These are phyloP conservation scores for Erebia epiphron DNA, from an alignment of 2,888 invertebrate genomes.

Conservation along the genomic window DNA sequence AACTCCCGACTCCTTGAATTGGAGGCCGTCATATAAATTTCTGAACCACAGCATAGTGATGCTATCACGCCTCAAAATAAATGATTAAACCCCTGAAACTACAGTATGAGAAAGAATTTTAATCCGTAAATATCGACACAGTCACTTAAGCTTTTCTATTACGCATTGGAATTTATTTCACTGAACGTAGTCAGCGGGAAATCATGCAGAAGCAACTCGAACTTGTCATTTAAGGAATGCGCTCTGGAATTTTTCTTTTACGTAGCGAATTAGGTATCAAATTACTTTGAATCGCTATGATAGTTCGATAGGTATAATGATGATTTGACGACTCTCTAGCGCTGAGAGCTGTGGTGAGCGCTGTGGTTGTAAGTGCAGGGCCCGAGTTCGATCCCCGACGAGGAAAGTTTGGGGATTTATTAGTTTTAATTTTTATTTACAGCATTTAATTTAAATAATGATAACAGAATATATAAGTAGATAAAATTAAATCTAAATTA, in stretches of 20 bases:
- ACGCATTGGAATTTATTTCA: slow-evolving; percentile 58
- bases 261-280: slow-evolving; percentile 15
- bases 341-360: too few relatives aligned
- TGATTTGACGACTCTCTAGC: background rate
- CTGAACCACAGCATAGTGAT: too few relatives aligned
- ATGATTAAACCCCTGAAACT: background rate
- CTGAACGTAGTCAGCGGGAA: slow-evolving; percentile 63
- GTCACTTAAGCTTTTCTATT: slow-evolving; percentile 43
- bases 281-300: background rate
- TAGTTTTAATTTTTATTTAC: too few relatives aligned
- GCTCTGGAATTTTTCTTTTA: slow-evolving; percentile 49
- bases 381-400: too few relatives aligned
- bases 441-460: too few relatives aligned
- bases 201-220: slow-evolving; percentile 67
- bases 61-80: background rate
- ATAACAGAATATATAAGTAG: too few relatives aligned
- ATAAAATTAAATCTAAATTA: too few relatives aligned
- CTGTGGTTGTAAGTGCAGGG: too few relatives aligned
- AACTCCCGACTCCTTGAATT: too few relatives aligned
- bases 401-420: too few relatives aligned
- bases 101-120: background rate
- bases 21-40: too few relatives aligned
- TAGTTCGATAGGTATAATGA: background rate
- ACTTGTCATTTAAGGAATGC: slow-evolving; percentile 63
- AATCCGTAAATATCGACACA: slow-evolving; percentile 12